Evolutionary conservation across 2,113 vertebrate species (phyloP).

Genomic region (Myiopsitta monachus): DNA sequence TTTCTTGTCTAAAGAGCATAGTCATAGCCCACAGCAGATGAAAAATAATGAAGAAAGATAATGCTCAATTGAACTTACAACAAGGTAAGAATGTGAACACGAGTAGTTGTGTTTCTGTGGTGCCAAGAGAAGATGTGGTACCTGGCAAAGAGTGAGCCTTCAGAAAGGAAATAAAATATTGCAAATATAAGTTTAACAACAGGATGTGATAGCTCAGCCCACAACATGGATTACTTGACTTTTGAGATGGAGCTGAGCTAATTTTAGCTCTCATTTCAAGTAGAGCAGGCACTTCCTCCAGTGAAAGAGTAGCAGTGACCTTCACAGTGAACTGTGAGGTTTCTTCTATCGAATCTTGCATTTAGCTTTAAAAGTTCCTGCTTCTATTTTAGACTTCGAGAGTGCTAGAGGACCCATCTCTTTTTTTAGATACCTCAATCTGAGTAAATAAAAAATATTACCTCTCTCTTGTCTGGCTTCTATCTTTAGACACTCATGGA

Average conservation of each 20-base stretch:
- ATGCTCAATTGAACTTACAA: background rate
- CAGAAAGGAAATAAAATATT: background rate
- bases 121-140: background rate
- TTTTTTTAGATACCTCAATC: background rate
- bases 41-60: background rate
- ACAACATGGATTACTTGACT: background rate
- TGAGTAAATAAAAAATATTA: background rate
- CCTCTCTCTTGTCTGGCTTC: background rate
- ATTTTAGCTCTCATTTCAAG: slow-evolving; percentile 14
- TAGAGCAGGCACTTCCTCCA: background rate
- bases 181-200: background rate
- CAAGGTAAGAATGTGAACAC: background rate
- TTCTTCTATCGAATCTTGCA: background rate
- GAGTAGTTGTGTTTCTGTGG: background rate
- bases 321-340: background rate
- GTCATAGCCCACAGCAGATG: background rate
- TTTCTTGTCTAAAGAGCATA: background rate
- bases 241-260: background rate
- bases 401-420: background rate
- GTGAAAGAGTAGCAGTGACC: background rate
- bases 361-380: background rate
- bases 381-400: slow-evolving; percentile 5
- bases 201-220: background rate
- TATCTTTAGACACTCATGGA: background rate
- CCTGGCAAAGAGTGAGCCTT: background rate